phyloP scores from a whole-genome alignment of 2,888 invertebrate genomes.

The Lasioglossum lativentre region DNA sequence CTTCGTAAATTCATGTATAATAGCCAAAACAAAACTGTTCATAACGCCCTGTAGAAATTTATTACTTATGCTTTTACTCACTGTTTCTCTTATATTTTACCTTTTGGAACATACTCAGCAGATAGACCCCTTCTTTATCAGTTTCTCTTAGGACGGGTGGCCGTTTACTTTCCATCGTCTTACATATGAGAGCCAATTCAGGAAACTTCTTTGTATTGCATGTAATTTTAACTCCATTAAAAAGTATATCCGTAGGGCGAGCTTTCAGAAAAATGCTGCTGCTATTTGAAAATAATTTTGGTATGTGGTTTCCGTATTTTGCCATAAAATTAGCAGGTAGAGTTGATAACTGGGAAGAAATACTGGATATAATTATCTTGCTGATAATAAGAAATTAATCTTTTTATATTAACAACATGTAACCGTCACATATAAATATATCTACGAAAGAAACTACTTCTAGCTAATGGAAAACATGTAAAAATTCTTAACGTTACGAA shows the following conservation, averaged over 20 bases:
- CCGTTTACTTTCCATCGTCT: constrained; percentile 54
- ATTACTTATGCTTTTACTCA: too few species aligned
- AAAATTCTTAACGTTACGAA: too few species aligned
- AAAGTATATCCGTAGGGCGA: constrained; percentile 86
- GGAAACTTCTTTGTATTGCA: constrained; percentile 82
- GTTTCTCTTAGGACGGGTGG: constrained; percentile 67
- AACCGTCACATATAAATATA: too few species aligned
- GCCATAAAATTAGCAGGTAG: constrained; percentile 85
- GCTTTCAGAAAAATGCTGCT: constrained; percentile 86
- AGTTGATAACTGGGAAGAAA: constrained; percentile 83
- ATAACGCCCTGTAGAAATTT: background rate
- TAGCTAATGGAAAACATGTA: background rate
- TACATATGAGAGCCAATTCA: constrained; percentile 70
- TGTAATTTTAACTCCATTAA: constrained; percentile 86
- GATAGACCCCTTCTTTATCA: constrained; percentile 56
- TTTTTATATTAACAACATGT: background rate
- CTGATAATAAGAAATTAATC: background rate
- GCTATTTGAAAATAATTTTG: constrained; percentile 85
- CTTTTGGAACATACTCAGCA: constrained; percentile 65
- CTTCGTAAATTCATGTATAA: too few species aligned
- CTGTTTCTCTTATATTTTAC: constrained; percentile 14
- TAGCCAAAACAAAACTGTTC: too few species aligned
- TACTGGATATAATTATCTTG: background rate
- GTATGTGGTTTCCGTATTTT: constrained; percentile 86
- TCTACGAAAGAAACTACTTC: too few species aligned